Percentiles rank a stretch among this genome's conserved stretches.
phyloP scores from a whole-genome alignment of 2,888 invertebrate genomes.

The Drosophila hamatofila region DNA sequence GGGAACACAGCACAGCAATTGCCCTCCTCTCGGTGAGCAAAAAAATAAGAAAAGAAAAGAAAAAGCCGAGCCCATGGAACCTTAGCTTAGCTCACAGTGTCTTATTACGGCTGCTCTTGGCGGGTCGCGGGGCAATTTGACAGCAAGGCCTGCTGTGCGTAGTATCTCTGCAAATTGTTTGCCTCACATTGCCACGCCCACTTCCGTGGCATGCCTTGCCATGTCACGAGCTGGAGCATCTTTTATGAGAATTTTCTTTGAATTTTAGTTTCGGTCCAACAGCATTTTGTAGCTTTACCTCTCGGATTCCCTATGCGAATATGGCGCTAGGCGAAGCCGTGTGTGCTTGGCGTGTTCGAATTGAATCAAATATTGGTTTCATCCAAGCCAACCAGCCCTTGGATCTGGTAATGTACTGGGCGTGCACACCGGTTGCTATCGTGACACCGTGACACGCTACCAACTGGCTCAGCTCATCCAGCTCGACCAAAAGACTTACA shows the following conservation, averaged over 20 bases:
- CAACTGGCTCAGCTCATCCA: not conserved
- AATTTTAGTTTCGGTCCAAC: constrained; percentile 25
- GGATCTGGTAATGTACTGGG: constrained; percentile 5
- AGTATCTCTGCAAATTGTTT: constrained; percentile 49
- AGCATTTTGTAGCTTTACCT: constrained; percentile 5
- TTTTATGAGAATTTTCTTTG: constrained; percentile 36
- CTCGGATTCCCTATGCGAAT: constrained; percentile 24
- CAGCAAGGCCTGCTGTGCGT: constrained; percentile 55
- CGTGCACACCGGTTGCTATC: not conserved
- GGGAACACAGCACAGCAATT: constrained; percentile 64
- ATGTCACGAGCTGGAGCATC: constrained; percentile 32
- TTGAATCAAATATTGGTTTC: constrained; percentile 63
- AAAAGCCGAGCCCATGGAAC: constrained; percentile 29
- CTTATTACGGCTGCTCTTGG: constrained; percentile 54
- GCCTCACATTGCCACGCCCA: constrained; percentile 13
- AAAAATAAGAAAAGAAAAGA: constrained; percentile 22
- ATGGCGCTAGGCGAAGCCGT: constrained; percentile 29
- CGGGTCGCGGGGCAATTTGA: constrained; percentile 37
- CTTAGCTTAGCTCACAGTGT: constrained; percentile 53
- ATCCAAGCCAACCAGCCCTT: constrained; percentile 31
- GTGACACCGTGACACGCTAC: constrained; percentile 4
- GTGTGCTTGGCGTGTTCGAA: constrained; percentile 65
- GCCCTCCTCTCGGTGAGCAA: constrained; percentile 32
- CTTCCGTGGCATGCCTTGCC: not conserved
- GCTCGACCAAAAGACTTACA: not conserved